These are phyloP conservation scores for Oscheius sp. DNA, from an alignment of 1,140 invertebrate genomes.

Conservation along the genomic window DNA sequence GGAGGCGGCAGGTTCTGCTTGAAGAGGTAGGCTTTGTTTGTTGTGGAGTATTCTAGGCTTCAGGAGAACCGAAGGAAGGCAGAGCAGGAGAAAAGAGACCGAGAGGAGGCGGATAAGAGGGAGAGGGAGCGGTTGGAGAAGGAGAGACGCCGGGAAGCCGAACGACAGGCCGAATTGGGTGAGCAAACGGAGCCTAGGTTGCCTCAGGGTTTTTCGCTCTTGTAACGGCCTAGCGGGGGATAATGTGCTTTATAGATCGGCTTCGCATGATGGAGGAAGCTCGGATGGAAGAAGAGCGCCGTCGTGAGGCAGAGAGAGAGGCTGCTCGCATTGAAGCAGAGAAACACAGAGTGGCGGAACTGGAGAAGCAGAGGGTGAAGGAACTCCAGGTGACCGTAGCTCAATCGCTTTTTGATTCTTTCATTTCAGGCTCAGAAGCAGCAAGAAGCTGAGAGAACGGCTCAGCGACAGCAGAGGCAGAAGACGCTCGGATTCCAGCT, in stretches of 20 bases:
- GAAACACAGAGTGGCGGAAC: constrained; percentile 86
- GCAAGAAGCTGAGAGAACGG: constrained; percentile 80
- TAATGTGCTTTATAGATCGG: not conserved
- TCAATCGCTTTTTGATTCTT: too few relatives aligned
- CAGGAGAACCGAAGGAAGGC: constrained; percentile 63
- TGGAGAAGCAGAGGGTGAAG: constrained; percentile 86
- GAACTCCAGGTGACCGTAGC: constrained; percentile 71
- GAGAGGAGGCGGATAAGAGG: constrained; percentile 83
- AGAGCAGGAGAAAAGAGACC: constrained; percentile 69
- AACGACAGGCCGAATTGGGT: constrained; percentile 74
- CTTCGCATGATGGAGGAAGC: constrained; percentile 47
- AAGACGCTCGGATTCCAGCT: constrained; percentile 80
- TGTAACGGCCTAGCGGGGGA: too few relatives aligned
- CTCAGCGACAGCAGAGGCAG: constrained; percentile 84
- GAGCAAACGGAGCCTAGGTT: constrained; percentile 74
- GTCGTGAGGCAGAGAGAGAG: constrained; percentile 70
- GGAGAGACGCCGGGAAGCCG: constrained; percentile 69
- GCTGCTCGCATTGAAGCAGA: constrained; percentile 80
- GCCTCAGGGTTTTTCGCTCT: too few relatives aligned
- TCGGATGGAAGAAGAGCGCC: constrained; percentile 68
- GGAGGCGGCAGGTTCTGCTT: constrained; percentile 78
- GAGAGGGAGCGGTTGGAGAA: constrained; percentile 84
- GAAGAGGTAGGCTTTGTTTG: constrained; percentile 65
- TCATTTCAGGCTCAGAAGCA: constrained; percentile 75
- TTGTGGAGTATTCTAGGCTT: not conserved